Percentiles rank a stretch among this genome's conserved stretches.
phyloP scores from a whole-genome alignment of 2,888 invertebrate species.

The Endomychus coccineus region DNA sequence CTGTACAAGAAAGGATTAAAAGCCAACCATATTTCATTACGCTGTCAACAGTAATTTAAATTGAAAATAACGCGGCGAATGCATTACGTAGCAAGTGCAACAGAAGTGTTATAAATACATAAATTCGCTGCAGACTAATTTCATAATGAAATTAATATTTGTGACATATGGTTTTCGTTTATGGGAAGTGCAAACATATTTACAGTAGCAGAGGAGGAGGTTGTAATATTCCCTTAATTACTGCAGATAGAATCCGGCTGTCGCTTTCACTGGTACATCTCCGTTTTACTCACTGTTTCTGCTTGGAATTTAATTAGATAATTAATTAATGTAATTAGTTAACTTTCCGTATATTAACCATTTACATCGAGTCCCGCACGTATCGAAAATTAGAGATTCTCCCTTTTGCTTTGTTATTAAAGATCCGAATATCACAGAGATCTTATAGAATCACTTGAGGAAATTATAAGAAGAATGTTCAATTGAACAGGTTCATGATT shows the following conservation, averaged over 20 bases:
- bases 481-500: too few relatives aligned
- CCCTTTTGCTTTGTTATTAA: too few relatives aligned
- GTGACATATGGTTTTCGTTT: conserved; percentile 33
- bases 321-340: conserved; percentile 42
- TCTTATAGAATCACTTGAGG: too few relatives aligned
- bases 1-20: too few relatives aligned
- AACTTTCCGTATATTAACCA: conserved; percentile 15
- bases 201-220: conserved; percentile 24
- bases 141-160: conserved; percentile 30
- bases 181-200: conserved; percentile 30
- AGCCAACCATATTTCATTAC: background rate
- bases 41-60: background rate
- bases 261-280: conserved; percentile 26
- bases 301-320: conserved; percentile 42
- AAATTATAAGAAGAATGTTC: too few relatives aligned
- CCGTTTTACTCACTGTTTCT: conserved; percentile 30
- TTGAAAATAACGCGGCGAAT: conserved; percentile 1
- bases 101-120: conserved; percentile 23
- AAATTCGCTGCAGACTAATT: conserved; percentile 27
- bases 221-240: conserved; percentile 35
- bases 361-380: too few relatives aligned
- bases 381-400: too few relatives aligned
- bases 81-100: conserved; percentile 13
- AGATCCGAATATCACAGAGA: too few relatives aligned
- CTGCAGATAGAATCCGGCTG: conserved; percentile 30